Percentiles rank a stretch among this genome's conserved stretches.
These are phyloP conservation scores for Camponotus vicinus DNA, from an alignment of 1,140 invertebrate species.

Conservation along the genomic window DNA sequence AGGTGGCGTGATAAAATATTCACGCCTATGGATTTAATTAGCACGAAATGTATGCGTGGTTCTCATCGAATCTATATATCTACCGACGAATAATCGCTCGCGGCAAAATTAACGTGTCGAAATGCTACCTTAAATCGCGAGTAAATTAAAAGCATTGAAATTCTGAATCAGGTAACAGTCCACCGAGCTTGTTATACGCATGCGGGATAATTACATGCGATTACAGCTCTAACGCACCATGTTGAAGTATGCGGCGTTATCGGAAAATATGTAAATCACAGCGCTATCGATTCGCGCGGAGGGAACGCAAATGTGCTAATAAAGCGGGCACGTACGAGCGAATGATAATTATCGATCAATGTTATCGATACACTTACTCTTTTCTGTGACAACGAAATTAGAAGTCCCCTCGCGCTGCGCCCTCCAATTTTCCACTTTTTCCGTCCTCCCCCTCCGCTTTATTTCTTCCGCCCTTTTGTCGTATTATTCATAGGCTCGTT, in stretches of 20 bases:
- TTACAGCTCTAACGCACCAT: conserved; percentile 58
- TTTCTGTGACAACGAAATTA: neutral
- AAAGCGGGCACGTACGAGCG: conserved; percentile 3
- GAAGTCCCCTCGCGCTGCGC: neutral
- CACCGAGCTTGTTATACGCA: conserved; percentile 11
- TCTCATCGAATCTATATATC: neutral
- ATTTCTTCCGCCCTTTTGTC: neutral
- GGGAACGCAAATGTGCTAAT: conserved; percentile 44
- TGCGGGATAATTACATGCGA: conserved; percentile 68
- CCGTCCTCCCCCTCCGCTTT: neutral
- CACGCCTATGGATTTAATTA: neutral
- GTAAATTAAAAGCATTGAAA: conserved; percentile 50
- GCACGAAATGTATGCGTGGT: neutral
- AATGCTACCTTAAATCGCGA: conserved; percentile 31
- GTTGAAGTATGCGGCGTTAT: conserved; percentile 69
- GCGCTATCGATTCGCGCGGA: conserved; percentile 64
- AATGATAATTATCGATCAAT: conserved; percentile 60
- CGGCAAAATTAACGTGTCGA: conserved; percentile 27
- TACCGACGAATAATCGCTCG: neutral
- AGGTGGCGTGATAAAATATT: neutral
- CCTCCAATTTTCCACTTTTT: neutral
- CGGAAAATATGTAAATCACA: conserved; percentile 74
- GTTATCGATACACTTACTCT: conserved; percentile 51
- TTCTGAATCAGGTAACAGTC: conserved; percentile 10
- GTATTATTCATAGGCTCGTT: neutral